These are phyloP conservation scores for Zingel zingel DNA, from an alignment of 2,113 vertebrate genomes.

Conservation along the genomic window DNA sequence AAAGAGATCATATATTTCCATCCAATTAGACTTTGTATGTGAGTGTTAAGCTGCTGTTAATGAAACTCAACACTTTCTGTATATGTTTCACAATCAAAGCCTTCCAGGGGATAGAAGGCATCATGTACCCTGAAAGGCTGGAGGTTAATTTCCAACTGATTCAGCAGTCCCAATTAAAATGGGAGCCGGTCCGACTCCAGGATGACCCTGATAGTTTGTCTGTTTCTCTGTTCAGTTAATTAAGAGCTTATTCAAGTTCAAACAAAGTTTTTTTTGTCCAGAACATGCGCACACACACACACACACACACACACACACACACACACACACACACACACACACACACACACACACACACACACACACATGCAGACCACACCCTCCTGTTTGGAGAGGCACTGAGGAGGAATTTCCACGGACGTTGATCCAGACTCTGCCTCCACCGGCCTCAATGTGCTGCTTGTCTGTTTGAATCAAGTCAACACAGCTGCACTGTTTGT, in stretches of 20 bases:
- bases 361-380: conserved; percentile 23
- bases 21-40: too few species aligned
- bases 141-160: neutral
- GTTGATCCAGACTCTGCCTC: conserved; percentile 17
- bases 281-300: neutral
- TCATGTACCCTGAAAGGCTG: neutral
- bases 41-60: neutral
- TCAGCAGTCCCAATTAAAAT: neutral
- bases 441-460: conserved; percentile 14
- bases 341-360: neutral
- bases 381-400: conserved; percentile 46
- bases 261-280: neutral
- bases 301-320: too few species aligned
- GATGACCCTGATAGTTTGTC: neutral
- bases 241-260: neutral
- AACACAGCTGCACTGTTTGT: neutral
- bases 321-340: conserved; percentile 1
- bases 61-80: neutral
- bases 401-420: conserved; percentile 47
- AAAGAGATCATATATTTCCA: neutral
- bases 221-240: neutral
- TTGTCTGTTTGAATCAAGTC: conserved; percentile 24
- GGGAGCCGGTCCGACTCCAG: neutral
- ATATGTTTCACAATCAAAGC: conserved; percentile 13
- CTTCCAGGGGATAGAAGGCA: neutral